These are phyloP conservation scores for Hippocampus barbouri DNA, from an alignment of 2,113 vertebrate genomes.

Conservation along the genomic window DNA sequence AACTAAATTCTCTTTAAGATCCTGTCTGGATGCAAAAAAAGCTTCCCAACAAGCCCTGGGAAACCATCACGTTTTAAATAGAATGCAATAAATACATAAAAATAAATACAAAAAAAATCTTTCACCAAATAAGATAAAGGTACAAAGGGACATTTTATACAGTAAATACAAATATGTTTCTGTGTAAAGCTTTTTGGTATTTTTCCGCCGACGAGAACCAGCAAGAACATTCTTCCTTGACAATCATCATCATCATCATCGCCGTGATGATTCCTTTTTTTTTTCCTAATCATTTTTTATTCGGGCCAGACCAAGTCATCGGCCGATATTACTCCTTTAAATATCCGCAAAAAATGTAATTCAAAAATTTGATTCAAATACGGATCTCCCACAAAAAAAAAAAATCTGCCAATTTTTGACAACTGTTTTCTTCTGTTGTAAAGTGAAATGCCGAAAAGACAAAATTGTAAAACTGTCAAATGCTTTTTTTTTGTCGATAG, in stretches of 20 bases:
- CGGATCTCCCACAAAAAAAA: too few relatives aligned
- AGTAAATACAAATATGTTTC: slow-evolving; percentile 62
- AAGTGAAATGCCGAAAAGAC: too few relatives aligned
- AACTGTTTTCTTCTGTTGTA: too few relatives aligned
- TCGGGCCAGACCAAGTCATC: too few relatives aligned
- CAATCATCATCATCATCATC: slow-evolving; percentile 25
- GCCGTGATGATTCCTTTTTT: too few relatives aligned
- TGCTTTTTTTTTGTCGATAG: too few relatives aligned
- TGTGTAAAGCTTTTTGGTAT: slow-evolving; percentile 83
- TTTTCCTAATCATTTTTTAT: too few relatives aligned
- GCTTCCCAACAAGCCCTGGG: slow-evolving; percentile 55
- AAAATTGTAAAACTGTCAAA: too few relatives aligned
- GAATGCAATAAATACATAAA: slow-evolving; percentile 74
- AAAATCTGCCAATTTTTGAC: too few relatives aligned
- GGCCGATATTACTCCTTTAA: too few relatives aligned
- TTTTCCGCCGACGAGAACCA: neutral
- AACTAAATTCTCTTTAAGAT: neutral
- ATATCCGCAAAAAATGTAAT: too few relatives aligned
- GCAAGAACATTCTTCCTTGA: slow-evolving; percentile 52
- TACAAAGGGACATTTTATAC: slow-evolving; percentile 43
- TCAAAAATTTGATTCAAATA: too few relatives aligned
- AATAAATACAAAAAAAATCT: slow-evolving; percentile 50
- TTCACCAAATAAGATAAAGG: slow-evolving; percentile 7
- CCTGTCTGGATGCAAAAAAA: slow-evolving; percentile 22
- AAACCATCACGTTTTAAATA: slow-evolving; percentile 60